These are phyloP conservation scores for Brachionus rotundiformis DNA, from an alignment of 1,140 invertebrate genomes.

Conservation along the genomic window DNA sequence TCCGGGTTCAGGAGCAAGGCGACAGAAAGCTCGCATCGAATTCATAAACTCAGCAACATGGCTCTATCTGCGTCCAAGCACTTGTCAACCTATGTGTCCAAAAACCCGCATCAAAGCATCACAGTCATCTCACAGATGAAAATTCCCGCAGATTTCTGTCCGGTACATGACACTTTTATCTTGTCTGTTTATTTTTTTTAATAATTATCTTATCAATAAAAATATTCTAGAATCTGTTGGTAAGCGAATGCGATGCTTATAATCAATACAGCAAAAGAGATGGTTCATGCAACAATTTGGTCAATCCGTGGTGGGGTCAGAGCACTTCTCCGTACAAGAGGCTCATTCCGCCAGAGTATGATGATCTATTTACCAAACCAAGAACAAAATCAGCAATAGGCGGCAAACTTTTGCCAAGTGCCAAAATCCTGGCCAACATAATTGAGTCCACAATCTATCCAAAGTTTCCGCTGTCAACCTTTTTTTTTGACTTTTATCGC, in stretches of 20 bases:
- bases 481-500: not conserved
- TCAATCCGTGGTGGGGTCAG: constrained; percentile 26
- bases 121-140: not conserved
- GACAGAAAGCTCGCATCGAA: not conserved
- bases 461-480: not conserved
- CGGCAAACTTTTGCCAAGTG: not conserved
- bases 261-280: not conserved
- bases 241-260: not conserved
- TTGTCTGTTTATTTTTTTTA: not conserved
- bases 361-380: not conserved
- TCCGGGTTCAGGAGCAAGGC: not conserved
- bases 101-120: not conserved
- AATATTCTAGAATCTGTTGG: not conserved
- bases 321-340: not conserved
- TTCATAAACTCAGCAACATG: not conserved
- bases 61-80: not conserved
- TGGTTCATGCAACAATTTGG: not conserved
- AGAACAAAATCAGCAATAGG: not conserved
- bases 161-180: no score
- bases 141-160: not conserved
- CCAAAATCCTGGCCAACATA: not conserved
- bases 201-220: no score
- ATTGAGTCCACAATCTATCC: not conserved
- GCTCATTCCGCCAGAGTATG: not conserved
- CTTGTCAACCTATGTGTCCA: not conserved